These are phyloP conservation scores for Neotoxoptera formosana DNA, from an alignment of 1,140 invertebrate genomes.

Conservation along the genomic window DNA sequence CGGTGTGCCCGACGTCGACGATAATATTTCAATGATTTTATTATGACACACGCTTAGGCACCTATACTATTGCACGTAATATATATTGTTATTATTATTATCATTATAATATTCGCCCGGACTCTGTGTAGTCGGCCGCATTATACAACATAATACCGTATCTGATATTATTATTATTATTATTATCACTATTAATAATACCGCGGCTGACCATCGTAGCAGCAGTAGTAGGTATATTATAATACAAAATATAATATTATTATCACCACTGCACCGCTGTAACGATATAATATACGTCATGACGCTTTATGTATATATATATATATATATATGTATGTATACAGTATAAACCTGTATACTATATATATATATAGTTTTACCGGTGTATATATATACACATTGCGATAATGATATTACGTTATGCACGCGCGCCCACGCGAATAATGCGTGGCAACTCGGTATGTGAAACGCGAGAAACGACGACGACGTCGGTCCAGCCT, in stretches of 20 bases:
- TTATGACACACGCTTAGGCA: background rate
- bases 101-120: background rate
- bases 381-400: background rate
- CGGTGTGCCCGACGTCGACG: background rate
- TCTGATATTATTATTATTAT: background rate
- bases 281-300: background rate
- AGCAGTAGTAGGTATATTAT: too few species aligned
- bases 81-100: too few species aligned
- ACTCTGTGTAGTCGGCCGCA: background rate
- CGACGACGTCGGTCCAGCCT: too few species aligned
- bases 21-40: background rate
- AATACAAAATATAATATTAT: background rate
- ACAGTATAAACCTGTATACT: too few species aligned
- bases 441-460: background rate
- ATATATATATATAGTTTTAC: background rate
- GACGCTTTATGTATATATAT: too few species aligned
- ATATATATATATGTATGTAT: too few species aligned
- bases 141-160: background rate
- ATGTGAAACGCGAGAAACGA: background rate
- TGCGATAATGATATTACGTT: background rate
- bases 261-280: background rate
- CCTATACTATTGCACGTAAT: background rate
- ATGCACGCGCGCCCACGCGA: background rate
- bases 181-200: background rate
- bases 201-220: background rate